Evolutionary conservation across 2,797 vertebrate species (phyloP).

Genomic region (Octomys mimax): DNA sequence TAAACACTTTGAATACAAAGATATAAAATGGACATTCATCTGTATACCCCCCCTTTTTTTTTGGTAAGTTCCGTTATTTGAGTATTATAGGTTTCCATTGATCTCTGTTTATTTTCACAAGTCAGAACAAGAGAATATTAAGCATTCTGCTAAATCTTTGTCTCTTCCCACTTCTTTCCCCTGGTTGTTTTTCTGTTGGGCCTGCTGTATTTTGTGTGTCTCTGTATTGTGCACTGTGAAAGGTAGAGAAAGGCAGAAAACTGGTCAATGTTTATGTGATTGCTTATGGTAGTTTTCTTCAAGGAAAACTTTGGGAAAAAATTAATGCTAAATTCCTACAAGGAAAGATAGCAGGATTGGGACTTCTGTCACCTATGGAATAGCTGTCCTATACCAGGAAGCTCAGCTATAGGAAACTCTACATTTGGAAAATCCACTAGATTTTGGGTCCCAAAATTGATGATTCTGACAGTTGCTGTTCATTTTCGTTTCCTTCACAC

Average conservation of each 20-base stretch:
- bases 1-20: no score
- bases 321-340: neutral
- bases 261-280: neutral
- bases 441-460: neutral
- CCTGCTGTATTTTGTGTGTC: neutral
- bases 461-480: neutral
- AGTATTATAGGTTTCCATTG: neutral
- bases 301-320: neutral
- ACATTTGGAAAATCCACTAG: neutral
- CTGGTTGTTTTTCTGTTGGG: neutral
- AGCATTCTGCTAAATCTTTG: neutral
- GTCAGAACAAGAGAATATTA: neutral
- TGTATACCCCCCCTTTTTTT: no score
- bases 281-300: conserved; percentile 5
- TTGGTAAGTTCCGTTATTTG: no score
- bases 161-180: neutral
- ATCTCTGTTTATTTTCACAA: neutral
- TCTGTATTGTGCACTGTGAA: neutral
- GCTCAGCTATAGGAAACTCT: neutral
- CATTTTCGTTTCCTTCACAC: neutral
- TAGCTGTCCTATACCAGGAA: neutral
- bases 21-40: no score
- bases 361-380: neutral
- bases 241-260: neutral
- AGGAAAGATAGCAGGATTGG: neutral